Evolutionary conservation across 2,113 vertebrate species (phyloP).

Genomic region (Cacatua alba): DNA sequence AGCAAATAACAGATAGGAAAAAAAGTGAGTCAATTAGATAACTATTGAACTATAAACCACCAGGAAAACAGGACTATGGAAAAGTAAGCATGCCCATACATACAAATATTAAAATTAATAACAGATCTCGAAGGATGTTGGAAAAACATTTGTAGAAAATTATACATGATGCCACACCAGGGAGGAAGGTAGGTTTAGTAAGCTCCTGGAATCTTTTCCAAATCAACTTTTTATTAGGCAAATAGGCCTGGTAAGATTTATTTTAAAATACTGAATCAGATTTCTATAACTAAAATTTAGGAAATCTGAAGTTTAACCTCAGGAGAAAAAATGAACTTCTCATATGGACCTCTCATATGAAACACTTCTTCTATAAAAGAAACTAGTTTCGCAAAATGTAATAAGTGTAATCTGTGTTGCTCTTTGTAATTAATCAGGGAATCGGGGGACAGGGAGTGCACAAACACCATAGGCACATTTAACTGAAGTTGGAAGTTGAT

Average conservation of each 20-base stretch:
- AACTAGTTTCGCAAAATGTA: not conserved
- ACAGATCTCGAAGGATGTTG: not conserved
- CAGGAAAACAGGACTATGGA: not conserved
- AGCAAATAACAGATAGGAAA: not conserved
- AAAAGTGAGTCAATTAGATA: not conserved
- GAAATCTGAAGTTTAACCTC: not conserved
- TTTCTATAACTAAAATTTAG: not conserved
- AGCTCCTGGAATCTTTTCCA: not conserved
- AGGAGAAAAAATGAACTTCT: not conserved
- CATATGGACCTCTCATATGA: not conserved
- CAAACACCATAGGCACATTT: not conserved
- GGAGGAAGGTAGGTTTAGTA: not conserved
- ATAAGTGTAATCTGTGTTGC: not conserved
- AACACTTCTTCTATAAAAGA: not conserved
- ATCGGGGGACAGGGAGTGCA: fast-evolving
- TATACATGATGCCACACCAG: fast-evolving
- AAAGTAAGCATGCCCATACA: not conserved
- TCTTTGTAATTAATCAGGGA: not conserved
- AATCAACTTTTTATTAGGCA: not conserved
- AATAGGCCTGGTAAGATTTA: not conserved
- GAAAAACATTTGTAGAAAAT: not conserved
- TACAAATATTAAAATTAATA: not conserved
- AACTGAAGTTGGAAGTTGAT: not conserved
- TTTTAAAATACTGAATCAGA: not conserved
- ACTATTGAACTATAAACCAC: not conserved